Base-by-base conservation (phyloP, 2,888 invertebrate genomes). In the Cantharis rustica region DNA sequence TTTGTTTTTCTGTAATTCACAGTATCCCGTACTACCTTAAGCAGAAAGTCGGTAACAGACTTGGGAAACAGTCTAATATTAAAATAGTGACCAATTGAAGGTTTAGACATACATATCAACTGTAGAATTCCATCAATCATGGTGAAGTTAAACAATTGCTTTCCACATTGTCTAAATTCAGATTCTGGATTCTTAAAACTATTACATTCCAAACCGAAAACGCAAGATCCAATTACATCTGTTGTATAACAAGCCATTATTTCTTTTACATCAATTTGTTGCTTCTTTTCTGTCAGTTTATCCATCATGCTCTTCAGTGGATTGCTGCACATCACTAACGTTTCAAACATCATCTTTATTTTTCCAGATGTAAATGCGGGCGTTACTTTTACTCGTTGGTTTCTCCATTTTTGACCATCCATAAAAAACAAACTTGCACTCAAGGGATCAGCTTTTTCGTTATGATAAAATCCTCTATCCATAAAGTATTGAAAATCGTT, bases 191-290 rank as follows among this genome's bases (percentile, higher is more conserved):
- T 88, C 68, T 87, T 86, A 70, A 91, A 89, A 27, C 90, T 89
- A 80, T 91, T 89, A 78, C 90, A 89, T 79, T 91, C 89, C 10
- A 91, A 87, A 27, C 91, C 91, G 81, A 91, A 91, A 16, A 90
- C 91, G 68, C 90, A 89, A 68, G 89, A 89, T 0, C 90, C 90
- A 27, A 91, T 90, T 0, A 90, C 89, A 80, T 91, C 90, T 10
- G 89, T 89, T 1, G 90, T 89, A 77, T 86, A 90, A 4, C 88
- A 86, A 0, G 88, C 87, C 26, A 88, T 84, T 9, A 88, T 71
- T 47, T 89, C 88, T 80, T 88, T 88, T 1, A 89, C 82, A 70
- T 91, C 90, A 0, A 88, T 76, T 0, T 86, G 83, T 9, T 81
- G 70, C 11, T 47, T 83, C 71, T 69, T 84, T 72, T 70, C 78